These are phyloP conservation scores for Euleptes europaea DNA, from an alignment of 2,113 vertebrate genomes.

Conservation along the genomic window DNA sequence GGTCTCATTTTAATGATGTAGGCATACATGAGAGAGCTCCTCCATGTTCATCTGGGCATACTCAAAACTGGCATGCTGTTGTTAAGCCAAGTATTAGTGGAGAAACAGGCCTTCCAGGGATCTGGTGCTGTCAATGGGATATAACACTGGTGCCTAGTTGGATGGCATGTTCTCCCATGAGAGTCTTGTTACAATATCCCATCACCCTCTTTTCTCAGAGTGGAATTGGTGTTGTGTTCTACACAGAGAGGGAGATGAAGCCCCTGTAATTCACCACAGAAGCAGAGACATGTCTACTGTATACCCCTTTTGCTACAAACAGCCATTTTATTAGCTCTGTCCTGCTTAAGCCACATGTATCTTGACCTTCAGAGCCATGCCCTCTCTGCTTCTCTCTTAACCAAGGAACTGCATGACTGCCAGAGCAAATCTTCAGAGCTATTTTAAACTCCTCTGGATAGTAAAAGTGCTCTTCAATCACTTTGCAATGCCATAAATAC, in stretches of 20 bases:
- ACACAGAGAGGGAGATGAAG: not conserved
- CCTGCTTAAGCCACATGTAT: not conserved
- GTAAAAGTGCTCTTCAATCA: not conserved
- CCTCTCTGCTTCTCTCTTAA: not conserved
- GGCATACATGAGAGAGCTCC: not conserved
- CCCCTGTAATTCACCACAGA: no score
- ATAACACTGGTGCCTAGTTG: not conserved
- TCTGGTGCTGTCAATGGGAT: not conserved
- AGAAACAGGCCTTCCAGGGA: not conserved
- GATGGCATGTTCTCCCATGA: not conserved
- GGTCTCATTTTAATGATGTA: not conserved
- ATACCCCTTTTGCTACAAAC: not conserved
- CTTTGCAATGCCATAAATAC: not conserved
- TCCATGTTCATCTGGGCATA: no score
- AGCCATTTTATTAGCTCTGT: not conserved
- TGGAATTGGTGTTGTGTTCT: not conserved
- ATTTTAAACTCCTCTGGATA: conserved; percentile 16
- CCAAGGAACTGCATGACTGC: not conserved
- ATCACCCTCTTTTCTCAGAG: not conserved
- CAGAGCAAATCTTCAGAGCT: conserved; percentile 15
- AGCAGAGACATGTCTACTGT: no score
- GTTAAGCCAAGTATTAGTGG: not conserved
- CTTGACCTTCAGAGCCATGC: not conserved
- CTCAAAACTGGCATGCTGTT: not conserved
- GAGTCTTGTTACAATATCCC: not conserved